Evolutionary conservation across 2,113 vertebrate species (phyloP).

Genomic region (Capra hircus): DNA sequence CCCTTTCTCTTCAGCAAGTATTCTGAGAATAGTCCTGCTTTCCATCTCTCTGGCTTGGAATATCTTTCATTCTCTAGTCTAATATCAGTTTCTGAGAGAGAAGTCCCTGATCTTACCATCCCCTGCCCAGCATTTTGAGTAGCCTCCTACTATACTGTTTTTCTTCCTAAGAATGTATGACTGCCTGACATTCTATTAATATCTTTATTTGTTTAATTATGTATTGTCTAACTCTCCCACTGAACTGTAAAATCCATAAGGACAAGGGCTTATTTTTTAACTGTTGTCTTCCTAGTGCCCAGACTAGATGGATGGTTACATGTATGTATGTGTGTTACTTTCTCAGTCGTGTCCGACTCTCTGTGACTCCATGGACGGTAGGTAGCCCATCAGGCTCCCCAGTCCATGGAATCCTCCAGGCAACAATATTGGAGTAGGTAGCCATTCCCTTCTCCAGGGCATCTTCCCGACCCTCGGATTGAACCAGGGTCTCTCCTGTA

Average conservation of each 20-base stretch:
- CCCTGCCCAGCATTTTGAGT: not conserved
- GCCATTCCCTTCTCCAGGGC: not conserved
- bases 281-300: not conserved
- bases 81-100: not conserved
- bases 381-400: not conserved
- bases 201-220: slow-evolving; percentile 18
- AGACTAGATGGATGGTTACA: not conserved
- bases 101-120: not conserved
- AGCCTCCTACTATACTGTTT: not conserved
- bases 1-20: not conserved
- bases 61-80: not conserved
- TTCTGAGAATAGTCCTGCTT: not conserved
- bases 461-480: rapidly evolving
- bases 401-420: not conserved
- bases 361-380: not conserved
- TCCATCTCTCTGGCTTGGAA: not conserved
- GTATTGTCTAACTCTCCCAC: not conserved
- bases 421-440: not conserved
- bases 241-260: not conserved
- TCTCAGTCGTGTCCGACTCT: rapidly evolving
- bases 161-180: not conserved
- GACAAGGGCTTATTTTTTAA: not conserved
- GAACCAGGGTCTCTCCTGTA: not conserved
- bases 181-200: not conserved
- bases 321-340: not conserved